phyloP scores from a whole-genome alignment of 2,797 vertebrate species.

The Loris lydekkerianus region DNA sequence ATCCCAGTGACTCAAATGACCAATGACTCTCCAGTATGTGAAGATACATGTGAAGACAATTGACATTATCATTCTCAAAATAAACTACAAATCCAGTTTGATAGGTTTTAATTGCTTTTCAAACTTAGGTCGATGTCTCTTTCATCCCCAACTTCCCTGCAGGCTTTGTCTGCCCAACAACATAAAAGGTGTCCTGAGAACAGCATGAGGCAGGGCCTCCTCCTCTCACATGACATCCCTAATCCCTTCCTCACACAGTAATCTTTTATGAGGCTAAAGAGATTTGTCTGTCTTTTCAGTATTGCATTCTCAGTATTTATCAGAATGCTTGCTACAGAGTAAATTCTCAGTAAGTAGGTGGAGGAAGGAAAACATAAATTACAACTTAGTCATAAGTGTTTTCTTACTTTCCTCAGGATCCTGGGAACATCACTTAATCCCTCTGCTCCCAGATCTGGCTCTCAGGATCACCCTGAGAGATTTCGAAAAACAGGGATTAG shows the following conservation, averaged over 20 bases:
- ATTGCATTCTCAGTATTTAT: background rate
- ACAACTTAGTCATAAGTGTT: background rate
- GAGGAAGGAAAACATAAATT: background rate
- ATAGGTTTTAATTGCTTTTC: background rate
- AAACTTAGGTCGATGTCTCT: conserved; percentile 4
- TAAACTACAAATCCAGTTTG: background rate
- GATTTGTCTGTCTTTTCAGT: background rate
- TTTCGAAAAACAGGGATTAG: background rate
- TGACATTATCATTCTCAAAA: background rate
- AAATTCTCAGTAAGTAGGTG: background rate
- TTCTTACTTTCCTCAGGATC: background rate
- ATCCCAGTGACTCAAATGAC: background rate
- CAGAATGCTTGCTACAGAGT: conserved; percentile 24
- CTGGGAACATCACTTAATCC: conserved; percentile 24
- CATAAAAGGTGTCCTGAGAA: background rate
- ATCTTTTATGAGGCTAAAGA: background rate
- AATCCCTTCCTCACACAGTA: background rate
- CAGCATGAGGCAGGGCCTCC: fast-evolving
- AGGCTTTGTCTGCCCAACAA: background rate
- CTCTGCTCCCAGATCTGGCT: background rate
- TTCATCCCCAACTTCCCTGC: background rate
- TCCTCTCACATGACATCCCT: background rate
- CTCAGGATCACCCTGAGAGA: background rate
- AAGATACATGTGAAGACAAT: background rate
- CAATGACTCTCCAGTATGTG: background rate